These are phyloP conservation scores for Aphrophora alni DNA, from an alignment of 2,888 invertebrate genomes.

Conservation along the genomic window DNA sequence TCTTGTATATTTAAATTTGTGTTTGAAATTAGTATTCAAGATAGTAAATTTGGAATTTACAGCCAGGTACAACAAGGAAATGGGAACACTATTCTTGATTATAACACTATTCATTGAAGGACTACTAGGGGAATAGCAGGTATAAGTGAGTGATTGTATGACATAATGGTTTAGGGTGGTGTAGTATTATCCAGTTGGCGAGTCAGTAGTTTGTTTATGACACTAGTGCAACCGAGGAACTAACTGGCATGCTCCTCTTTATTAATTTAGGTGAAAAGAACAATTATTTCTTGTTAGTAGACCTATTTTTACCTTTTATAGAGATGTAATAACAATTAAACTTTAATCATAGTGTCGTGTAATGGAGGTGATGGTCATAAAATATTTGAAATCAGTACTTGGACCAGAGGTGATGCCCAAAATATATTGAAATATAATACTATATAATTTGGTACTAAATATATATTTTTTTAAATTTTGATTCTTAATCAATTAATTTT, in stretches of 20 bases:
- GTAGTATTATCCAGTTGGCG: not conserved
- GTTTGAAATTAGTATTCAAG: not conserved
- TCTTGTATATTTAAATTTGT: too few relatives aligned
- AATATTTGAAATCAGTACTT: too few relatives aligned
- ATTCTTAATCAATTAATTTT: too few relatives aligned
- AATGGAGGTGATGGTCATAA: too few relatives aligned
- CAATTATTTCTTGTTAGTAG: too few relatives aligned
- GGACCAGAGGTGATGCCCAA: too few relatives aligned
- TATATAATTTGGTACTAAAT: too few relatives aligned
- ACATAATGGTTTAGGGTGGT: not conserved
- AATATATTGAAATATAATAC: too few relatives aligned
- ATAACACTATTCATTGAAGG: not conserved
- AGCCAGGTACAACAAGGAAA: not conserved
- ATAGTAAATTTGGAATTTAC: not conserved
- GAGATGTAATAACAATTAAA: not conserved
- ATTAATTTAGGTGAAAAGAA: too few relatives aligned
- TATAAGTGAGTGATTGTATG: not conserved
- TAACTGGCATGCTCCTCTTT: not conserved
- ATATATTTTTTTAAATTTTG: too few relatives aligned
- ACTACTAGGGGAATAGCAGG: not conserved
- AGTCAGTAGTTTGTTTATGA: not conserved
- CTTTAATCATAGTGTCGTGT: too few relatives aligned
- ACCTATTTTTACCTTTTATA: too few relatives aligned
- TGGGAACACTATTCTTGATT: not conserved
- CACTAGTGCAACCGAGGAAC: not conserved